Conservation (phyloP, 2,797 vertebrate genomes). For the Melanotaenia trifasciata region DNA sequence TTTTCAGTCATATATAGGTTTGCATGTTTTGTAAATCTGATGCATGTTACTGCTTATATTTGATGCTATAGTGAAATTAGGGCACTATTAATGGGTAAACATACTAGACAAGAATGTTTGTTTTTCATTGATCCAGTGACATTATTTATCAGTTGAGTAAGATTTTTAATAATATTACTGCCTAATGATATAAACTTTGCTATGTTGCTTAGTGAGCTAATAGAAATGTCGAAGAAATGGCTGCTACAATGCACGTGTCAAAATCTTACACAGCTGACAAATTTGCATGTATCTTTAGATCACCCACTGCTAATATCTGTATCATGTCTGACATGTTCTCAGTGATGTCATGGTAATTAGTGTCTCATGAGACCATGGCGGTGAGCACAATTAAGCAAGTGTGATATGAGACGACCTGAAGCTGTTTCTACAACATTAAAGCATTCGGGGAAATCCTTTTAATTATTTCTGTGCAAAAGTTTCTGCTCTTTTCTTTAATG, state of each 20-base stretch:
- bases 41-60: too few species aligned
- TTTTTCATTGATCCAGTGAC: neutral
- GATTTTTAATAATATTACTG: neutral
- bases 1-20: neutral
- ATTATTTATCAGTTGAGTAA: neutral
- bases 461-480: neutral
- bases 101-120: too few species aligned
- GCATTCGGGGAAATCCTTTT: neutral
- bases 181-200: too few species aligned
- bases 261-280: slow-evolving; percentile 6
- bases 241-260: neutral
- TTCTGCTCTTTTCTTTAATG: too few species aligned
- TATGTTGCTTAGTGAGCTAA: neutral
- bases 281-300: slow-evolving; percentile 9
- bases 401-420: neutral
- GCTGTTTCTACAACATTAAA: slow-evolving; percentile 21
- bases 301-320: neutral
- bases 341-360: neutral
- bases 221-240: neutral
- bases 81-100: too few species aligned
- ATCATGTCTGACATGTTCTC: neutral
- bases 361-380: neutral
- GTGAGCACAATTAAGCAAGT: neutral
- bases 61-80: neutral
- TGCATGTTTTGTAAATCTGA: too few species aligned